Conservation (phyloP, 2,888 invertebrate species). For the Agrenia bidenticulata region DNA sequence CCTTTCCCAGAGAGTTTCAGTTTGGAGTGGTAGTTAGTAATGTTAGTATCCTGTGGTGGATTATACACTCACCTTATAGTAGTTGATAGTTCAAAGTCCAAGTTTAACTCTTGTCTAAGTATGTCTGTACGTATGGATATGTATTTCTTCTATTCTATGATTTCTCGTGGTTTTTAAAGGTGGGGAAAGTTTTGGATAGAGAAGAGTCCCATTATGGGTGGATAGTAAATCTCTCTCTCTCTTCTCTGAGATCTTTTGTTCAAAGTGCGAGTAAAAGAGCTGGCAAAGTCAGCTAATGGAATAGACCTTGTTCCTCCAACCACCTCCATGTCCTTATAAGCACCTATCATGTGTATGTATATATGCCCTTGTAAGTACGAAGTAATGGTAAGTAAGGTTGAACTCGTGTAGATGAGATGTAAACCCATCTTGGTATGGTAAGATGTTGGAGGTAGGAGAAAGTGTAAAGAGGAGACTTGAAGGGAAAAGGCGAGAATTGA, state of each 20-base stretch:
- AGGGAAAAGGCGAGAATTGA: conserved; percentile 16
- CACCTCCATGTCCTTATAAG: background rate
- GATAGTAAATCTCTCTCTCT: conserved; percentile 37
- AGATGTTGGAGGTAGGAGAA: background rate
- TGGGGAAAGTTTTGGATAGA: conserved; percentile 13
- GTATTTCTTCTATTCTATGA: conserved; percentile 18
- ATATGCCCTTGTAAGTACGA: too few species aligned
- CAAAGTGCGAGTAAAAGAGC: background rate
- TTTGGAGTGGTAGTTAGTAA: background rate
- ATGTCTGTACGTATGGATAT: conserved; percentile 19
- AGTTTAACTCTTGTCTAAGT: too few species aligned
- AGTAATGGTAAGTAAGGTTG: too few species aligned
- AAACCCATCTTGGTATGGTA: background rate
- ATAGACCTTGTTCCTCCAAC: background rate
- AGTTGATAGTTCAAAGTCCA: too few species aligned
- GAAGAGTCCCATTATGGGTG: conserved; percentile 25
- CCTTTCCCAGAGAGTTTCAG: background rate
- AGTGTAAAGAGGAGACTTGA: conserved; percentile 2
- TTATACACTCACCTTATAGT: too few species aligned
- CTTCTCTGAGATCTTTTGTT: conserved; percentile 19
- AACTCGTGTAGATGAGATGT: too few species aligned
- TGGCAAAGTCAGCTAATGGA: conserved; percentile 8
- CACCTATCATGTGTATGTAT: too few species aligned
- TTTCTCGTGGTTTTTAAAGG: background rate
- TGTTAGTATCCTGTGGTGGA: background rate